Conservation (phyloP, 2,888 invertebrate genomes). For the Drosophila hamatofila region DNA sequence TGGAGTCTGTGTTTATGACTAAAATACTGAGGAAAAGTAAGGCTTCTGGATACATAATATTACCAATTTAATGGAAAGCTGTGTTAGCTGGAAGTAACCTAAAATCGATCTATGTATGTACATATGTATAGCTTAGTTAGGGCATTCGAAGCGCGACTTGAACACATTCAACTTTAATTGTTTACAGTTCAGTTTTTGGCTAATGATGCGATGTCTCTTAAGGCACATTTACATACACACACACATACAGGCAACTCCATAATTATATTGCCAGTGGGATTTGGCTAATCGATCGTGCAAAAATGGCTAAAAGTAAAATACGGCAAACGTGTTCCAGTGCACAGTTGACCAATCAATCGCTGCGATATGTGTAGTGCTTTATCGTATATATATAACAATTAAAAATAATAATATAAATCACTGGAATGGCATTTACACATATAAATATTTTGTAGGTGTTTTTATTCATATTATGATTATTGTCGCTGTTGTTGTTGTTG, state of each 20-base stretch:
- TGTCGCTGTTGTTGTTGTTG: background rate
- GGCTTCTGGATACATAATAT: background rate
- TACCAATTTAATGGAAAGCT: background rate
- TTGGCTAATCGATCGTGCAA: slow-evolving; percentile 51
- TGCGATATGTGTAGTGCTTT: background rate
- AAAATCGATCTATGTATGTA: no score
- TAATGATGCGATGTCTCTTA: slow-evolving; percentile 39
- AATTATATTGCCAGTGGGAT: slow-evolving; percentile 46
- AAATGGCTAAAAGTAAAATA: slow-evolving; percentile 27
- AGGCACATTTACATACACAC: slow-evolving; percentile 18
- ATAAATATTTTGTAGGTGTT: slow-evolving; percentile 41
- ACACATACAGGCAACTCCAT: slow-evolving; percentile 13
- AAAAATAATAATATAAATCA: slow-evolving; percentile 34
- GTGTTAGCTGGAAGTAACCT: background rate
- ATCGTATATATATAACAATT: slow-evolving; percentile 2
- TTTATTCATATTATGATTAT: slow-evolving; percentile 5
- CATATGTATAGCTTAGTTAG: background rate
- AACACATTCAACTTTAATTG: background rate
- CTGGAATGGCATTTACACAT: slow-evolving; percentile 30
- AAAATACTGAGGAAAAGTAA: background rate
- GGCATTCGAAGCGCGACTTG: slow-evolving; percentile 10
- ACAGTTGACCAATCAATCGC: slow-evolving; percentile 27
- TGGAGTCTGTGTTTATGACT: background rate
- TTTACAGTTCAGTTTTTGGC: slow-evolving; percentile 36
- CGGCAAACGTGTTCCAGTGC: slow-evolving; percentile 44